Percentiles rank a stretch among this genome's conserved stretches.
Evolutionary conservation across 2,888 invertebrate species (phyloP).

Genomic region (Tuta absoluta): DNA sequence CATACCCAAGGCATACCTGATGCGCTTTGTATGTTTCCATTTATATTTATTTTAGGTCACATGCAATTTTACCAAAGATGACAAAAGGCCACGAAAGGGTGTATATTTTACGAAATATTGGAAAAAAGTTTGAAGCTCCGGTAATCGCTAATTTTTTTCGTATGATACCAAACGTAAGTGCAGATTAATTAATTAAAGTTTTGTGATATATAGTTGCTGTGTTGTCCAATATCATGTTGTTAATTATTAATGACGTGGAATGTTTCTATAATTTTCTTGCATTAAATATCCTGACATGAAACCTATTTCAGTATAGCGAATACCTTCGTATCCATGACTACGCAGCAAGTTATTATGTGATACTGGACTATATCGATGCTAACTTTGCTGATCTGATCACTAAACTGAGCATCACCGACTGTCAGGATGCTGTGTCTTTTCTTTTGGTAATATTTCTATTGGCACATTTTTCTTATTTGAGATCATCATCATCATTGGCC

Average conservation of each 20-base stretch:
- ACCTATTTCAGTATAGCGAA: slow-evolving; percentile 3
- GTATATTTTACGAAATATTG: slow-evolving; percentile 31
- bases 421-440: neutral
- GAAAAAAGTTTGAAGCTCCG: slow-evolving; percentile 30
- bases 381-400: neutral
- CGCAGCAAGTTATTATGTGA: slow-evolving; percentile 1
- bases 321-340: slow-evolving; percentile 6
- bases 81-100: slow-evolving; percentile 46
- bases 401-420: neutral
- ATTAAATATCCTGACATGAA: neutral
- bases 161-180: neutral
- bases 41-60: slow-evolving; percentile 39
- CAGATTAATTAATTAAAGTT: neutral
- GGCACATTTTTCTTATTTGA: too few relatives aligned
- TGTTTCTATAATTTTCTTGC: too few relatives aligned
- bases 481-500: too few relatives aligned
- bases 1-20: too few relatives aligned
- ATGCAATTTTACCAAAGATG: slow-evolving; percentile 46
- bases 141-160: neutral
- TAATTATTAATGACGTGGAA: too few relatives aligned
- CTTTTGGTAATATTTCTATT: slow-evolving; percentile 8
- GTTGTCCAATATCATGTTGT: too few relatives aligned
- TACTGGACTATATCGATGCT: slow-evolving; percentile 3
- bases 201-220: too few relatives aligned
- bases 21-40: too few relatives aligned